phyloP scores from a whole-genome alignment of 2,888 invertebrate genomes.

The Ecdyonurus torrentis region DNA sequence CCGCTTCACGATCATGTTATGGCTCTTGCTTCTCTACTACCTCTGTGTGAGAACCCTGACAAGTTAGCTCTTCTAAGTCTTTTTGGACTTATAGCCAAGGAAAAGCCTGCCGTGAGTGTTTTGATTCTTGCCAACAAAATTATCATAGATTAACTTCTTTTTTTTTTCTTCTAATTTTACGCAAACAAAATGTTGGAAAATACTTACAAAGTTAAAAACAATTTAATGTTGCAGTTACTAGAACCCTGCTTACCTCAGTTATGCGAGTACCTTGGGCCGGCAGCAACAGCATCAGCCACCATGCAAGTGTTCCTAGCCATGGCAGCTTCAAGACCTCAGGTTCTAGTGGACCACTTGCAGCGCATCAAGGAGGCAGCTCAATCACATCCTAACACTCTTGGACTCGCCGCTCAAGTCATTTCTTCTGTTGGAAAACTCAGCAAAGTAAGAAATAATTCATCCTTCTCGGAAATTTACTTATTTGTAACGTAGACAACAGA shows the following conservation, averaged over 20 bases:
- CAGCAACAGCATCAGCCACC: conserved; percentile 42
- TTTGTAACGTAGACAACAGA: conserved; percentile 4
- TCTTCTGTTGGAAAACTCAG: conserved; percentile 53
- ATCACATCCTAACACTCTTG: conserved; percentile 42
- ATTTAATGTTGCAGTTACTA: conserved; percentile 42
- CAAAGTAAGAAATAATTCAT: conserved; percentile 31
- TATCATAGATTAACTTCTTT: not conserved
- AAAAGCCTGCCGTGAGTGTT: conserved; percentile 49
- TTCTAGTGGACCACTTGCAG: conserved; percentile 52
- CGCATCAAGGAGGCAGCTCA: conserved; percentile 50
- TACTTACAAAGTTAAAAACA: no score
- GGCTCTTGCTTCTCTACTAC: conserved; percentile 60
- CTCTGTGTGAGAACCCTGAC: conserved; percentile 72
- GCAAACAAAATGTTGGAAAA: not conserved
- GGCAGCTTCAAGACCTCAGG: conserved; percentile 47
- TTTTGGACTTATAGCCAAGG: conserved; percentile 64
- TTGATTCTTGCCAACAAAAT: no score
- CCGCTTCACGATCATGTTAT: conserved; percentile 72
- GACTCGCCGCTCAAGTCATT: conserved; percentile 50
- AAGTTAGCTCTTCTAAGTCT: conserved; percentile 68
- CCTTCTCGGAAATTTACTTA: no score
- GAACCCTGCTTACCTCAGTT: conserved; percentile 69
- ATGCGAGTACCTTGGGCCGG: conserved; percentile 50
- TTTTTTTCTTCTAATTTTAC: not conserved
- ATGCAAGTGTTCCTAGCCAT: conserved; percentile 60